Percentiles rank a stretch among this genome's conserved stretches.
Evolutionary conservation across 1,140 invertebrate genomes (phyloP).

Genomic region (Monomorium pharaonis): DNA sequence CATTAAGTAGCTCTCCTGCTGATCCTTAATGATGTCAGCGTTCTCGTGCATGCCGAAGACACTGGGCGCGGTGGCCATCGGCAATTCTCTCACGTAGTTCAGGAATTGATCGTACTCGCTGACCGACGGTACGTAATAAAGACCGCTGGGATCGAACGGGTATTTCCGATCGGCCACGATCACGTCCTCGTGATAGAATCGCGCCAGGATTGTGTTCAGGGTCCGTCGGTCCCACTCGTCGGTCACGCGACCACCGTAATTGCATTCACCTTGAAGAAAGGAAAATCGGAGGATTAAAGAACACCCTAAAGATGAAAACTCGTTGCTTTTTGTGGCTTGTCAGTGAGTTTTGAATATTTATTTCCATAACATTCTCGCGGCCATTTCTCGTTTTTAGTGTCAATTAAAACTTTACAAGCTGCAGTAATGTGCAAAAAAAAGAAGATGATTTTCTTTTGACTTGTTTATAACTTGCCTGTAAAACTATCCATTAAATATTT

Average conservation of each 20-base stretch:
- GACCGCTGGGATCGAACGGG: conserved; percentile 87
- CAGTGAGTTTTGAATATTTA: not conserved
- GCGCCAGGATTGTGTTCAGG: conserved; percentile 92
- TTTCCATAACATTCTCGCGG: no score
- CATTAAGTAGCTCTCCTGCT: conserved; percentile 92
- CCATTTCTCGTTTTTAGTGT: not conserved
- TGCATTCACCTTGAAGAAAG: conserved; percentile 92
- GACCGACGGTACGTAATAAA: conserved; percentile 91
- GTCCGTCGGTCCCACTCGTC: conserved; percentile 97
- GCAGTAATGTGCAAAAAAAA: no score
- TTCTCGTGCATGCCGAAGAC: conserved; percentile 97
- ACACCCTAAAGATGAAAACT: not conserved
- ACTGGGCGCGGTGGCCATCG: conserved; percentile 91
- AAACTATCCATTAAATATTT: no score
- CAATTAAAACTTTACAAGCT: no score
- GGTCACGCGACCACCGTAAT: conserved; percentile 98
- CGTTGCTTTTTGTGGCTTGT: not conserved
- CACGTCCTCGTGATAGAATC: conserved; percentile 90
- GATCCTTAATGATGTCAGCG: conserved; percentile 97
- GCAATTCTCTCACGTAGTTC: conserved; percentile 91
- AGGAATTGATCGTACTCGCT: conserved; percentile 92
- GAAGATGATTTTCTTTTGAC: no score
- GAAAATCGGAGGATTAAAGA: not conserved
- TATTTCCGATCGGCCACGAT: conserved; percentile 85
- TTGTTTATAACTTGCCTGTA: no score